phyloP scores from a whole-genome alignment of 2,888 invertebrate species.

The Thyatira batis region DNA sequence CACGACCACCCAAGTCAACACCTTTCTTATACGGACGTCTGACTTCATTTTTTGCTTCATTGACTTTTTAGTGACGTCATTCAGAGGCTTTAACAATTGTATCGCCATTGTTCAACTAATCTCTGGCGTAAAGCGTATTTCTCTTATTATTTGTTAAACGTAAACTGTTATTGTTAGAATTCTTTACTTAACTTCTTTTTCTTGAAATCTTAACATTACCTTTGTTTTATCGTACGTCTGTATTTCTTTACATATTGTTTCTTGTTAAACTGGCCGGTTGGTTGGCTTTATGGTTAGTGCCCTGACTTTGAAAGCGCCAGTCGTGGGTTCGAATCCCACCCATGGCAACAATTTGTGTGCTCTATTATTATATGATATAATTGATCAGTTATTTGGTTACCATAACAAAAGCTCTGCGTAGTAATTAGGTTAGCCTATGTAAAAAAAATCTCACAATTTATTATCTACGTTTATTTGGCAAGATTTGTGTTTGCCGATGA shows the following conservation, averaged over 20 bases:
- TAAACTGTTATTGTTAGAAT: background rate
- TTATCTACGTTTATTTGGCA: no score
- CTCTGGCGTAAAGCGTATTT: slow-evolving; percentile 1
- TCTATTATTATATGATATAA: background rate
- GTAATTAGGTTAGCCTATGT: no score
- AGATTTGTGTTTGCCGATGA: background rate
- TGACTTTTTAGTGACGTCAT: slow-evolving; percentile 29
- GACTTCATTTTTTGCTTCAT: slow-evolving; percentile 22
- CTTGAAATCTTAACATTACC: background rate
- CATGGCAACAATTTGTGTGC: no score
- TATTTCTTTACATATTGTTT: background rate
- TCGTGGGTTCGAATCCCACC: no score
- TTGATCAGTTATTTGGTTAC: background rate
- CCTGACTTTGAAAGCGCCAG: no score
- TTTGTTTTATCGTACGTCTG: background rate
- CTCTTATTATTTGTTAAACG: background rate
- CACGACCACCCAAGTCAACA: slow-evolving; percentile 40
- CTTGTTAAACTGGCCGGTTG: no score
- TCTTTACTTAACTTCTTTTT: background rate
- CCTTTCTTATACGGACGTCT: slow-evolving; percentile 15
- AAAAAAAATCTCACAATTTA: no score
- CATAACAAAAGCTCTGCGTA: no score
- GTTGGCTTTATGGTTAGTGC: no score
- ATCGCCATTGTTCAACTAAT: slow-evolving; percentile 20
- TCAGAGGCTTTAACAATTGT: slow-evolving; percentile 21